These are phyloP conservation scores for Oplegnathus fasciatus DNA, from an alignment of 2,113 vertebrate species.

Conservation along the genomic window DNA sequence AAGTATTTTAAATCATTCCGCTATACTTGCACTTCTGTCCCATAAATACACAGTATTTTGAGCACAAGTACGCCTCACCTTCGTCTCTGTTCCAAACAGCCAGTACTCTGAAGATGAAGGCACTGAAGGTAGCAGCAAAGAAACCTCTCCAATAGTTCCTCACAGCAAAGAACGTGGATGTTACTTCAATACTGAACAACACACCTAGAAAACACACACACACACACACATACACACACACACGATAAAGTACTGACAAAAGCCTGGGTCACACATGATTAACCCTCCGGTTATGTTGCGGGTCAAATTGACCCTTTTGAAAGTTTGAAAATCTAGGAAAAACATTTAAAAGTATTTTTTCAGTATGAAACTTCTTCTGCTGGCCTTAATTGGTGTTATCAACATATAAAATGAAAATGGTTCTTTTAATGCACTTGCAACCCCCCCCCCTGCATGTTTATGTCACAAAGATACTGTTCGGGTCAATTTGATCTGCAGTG, in stretches of 20 bases:
- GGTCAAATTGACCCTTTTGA: no score
- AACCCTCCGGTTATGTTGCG: no score
- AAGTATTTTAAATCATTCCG: background rate
- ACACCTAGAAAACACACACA: constrained; percentile 86
- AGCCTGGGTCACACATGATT: background rate
- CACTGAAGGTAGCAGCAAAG: constrained; percentile 97
- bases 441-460: no score
- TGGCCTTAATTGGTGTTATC: no score
- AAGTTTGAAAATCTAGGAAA: no score
- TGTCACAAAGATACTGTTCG: no score
- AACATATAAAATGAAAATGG: no score
- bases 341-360: no score
- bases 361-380: no score
- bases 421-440: no score
- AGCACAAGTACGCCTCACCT: constrained; percentile 80
- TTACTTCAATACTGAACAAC: constrained; percentile 98
- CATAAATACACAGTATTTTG: background rate
- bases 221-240: constrained; percentile 10
- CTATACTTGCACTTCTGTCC: background rate
- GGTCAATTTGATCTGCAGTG: no score
- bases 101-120: constrained; percentile 97
- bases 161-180: constrained; percentile 97
- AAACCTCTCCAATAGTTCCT: constrained; percentile 99
- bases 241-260: background rate
- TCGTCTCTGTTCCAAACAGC: constrained; percentile 98